phyloP scores from a whole-genome alignment of 2,888 invertebrate genomes.

The Drosophila pseudotalamancana region DNA sequence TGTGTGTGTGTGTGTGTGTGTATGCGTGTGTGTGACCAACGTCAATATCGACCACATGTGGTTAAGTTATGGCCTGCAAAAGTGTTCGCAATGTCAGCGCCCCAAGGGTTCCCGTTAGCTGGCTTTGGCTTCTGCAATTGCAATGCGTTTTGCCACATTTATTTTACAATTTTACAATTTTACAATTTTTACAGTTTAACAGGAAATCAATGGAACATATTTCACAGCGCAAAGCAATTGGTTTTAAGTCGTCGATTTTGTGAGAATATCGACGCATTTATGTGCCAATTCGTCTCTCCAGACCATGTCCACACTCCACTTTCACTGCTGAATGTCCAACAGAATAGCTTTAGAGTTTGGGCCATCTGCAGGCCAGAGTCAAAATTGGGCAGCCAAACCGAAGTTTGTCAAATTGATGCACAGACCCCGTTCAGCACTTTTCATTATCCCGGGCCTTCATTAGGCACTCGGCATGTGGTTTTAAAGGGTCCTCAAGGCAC shows the following conservation, averaged over 20 bases:
- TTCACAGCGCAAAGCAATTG: slow-evolving; percentile 68
- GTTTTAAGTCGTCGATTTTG: slow-evolving; percentile 37
- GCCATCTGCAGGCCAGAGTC: neutral
- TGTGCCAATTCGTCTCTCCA: slow-evolving; percentile 40
- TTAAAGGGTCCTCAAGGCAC: slow-evolving; percentile 17
- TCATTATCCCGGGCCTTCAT: slow-evolving; percentile 52
- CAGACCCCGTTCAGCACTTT: slow-evolving; percentile 26
- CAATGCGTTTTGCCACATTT: slow-evolving; percentile 46
- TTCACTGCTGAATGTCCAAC: neutral
- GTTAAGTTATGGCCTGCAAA: slow-evolving; percentile 70
- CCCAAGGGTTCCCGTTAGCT: slow-evolving; percentile 12
- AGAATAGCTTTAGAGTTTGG: neutral
- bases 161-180: slow-evolving; percentile 39
- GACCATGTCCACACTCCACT: slow-evolving; percentile 18
- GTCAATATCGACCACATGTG: slow-evolving; percentile 77
- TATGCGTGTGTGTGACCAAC: slow-evolving; percentile 22
- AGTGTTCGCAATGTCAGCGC: slow-evolving; percentile 30
- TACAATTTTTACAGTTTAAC: slow-evolving; percentile 51
- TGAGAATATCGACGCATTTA: slow-evolving; percentile 26
- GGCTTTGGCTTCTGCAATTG: slow-evolving; percentile 38
- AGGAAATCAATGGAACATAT: slow-evolving; percentile 76
- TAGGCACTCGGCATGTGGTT: slow-evolving; percentile 19
- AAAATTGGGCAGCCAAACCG: neutral
- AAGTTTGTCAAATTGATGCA: slow-evolving; percentile 19
- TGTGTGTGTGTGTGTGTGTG: slow-evolving; percentile 12